These are phyloP conservation scores for Oplegnathus fasciatus DNA, from an alignment of 2,113 vertebrate genomes.

Conservation along the genomic window DNA sequence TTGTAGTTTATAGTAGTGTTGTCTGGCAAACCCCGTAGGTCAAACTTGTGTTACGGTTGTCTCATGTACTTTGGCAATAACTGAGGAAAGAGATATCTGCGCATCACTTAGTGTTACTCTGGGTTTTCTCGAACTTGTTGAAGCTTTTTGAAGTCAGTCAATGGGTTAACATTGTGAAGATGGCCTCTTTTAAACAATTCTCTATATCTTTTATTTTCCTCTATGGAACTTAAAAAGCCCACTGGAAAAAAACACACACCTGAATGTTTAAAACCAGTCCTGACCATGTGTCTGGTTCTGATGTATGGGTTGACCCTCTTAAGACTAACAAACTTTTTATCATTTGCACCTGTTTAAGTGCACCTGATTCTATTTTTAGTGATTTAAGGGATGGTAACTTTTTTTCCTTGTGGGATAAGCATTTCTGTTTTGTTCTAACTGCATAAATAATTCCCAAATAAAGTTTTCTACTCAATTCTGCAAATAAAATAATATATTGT, in stretches of 20 bases:
- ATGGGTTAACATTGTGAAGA: neutral
- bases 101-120: neutral
- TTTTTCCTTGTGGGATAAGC: conserved; percentile 8
- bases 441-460: neutral
- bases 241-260: conserved; percentile 4
- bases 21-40: neutral
- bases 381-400: conserved; percentile 14
- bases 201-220: neutral
- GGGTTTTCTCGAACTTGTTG: neutral
- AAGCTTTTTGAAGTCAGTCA: neutral
- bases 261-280: conserved; percentile 32
- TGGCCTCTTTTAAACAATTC: neutral
- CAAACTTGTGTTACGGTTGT: neutral
- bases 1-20: neutral
- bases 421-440: neutral
- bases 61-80: neutral
- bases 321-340: conserved; percentile 30
- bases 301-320: conserved; percentile 31
- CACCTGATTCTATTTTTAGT: conserved; percentile 50
- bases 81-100: neutral
- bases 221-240: neutral
- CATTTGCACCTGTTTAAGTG: conserved; percentile 44
- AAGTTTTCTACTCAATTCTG: neutral
- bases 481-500: neutral
- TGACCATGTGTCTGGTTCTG: conserved; percentile 23